Evolutionary conservation across 2,797 vertebrate species (phyloP).

Genomic region (Clarias fuscus): DNA sequence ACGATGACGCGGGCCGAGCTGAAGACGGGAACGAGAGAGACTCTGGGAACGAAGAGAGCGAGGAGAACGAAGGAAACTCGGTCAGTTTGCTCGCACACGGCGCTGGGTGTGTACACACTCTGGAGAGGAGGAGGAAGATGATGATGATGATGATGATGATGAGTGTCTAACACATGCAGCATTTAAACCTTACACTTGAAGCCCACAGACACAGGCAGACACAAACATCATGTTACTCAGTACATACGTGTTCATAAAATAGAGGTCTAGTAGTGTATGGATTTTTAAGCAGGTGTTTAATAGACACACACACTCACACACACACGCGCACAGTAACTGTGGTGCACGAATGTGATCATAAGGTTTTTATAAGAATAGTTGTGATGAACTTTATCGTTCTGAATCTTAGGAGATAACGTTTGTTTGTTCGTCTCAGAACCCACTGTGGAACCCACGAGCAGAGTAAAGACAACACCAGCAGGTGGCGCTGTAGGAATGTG

Average conservation of each 20-base stretch:
- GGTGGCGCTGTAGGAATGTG: neutral
- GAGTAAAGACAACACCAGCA: neutral
- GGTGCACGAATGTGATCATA: neutral
- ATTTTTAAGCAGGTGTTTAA: neutral
- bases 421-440: too few species aligned
- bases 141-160: too few species aligned
- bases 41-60: constrained; percentile 87
- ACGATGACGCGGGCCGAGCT: constrained; percentile 82
- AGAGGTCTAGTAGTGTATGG: neutral
- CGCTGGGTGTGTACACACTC: neutral
- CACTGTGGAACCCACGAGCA: too few species aligned
- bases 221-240: neutral
- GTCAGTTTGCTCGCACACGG: constrained; percentile 69
- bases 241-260: neutral
- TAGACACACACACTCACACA: too few species aligned
- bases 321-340: neutral
- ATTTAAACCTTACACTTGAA: neutral
- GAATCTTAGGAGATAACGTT: too few species aligned
- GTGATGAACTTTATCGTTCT: too few species aligned
- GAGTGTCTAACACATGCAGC: neutral
- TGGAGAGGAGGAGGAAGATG: neutral
- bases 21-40: constrained; percentile 76
- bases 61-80: constrained; percentile 84
- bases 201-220: too few species aligned
- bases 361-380: too few species aligned